phyloP scores from a whole-genome alignment of 2,113 vertebrate species.

The Carollia perspicillata region DNA sequence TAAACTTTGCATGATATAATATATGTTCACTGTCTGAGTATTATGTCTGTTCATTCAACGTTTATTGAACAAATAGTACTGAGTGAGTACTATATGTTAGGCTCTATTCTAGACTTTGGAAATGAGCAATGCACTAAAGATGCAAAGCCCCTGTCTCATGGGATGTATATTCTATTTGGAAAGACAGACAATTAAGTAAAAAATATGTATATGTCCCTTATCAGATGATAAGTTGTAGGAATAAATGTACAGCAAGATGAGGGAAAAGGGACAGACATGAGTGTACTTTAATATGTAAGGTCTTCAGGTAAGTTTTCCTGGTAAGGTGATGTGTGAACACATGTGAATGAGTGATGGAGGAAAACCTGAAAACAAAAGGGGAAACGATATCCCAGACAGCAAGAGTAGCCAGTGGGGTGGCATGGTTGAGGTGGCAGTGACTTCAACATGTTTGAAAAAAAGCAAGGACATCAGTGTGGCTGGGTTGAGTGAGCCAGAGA shows the following conservation, averaged over 20 bases:
- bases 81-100: neutral
- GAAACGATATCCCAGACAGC: too few species aligned
- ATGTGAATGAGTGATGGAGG: neutral
- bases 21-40: neutral
- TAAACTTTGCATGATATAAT: neutral
- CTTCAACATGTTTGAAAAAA: neutral
- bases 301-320: neutral
- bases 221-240: neutral
- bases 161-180: neutral
- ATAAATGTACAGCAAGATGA: neutral
- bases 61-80: neutral
- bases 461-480: neutral
- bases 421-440: neutral
- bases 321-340: neutral
- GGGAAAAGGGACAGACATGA: neutral
- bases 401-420: neutral
- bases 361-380: neutral
- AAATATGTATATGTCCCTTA: neutral
- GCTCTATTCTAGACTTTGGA: neutral
- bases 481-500: neutral
- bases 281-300: neutral
- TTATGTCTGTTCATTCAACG: neutral
- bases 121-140: neutral
- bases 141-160: neutral
- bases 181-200: neutral